Percentiles rank a stretch among this genome's conserved stretches.
Evolutionary conservation across 2,113 vertebrate genomes (phyloP).

Genomic region (Plecotus auritus): DNA sequence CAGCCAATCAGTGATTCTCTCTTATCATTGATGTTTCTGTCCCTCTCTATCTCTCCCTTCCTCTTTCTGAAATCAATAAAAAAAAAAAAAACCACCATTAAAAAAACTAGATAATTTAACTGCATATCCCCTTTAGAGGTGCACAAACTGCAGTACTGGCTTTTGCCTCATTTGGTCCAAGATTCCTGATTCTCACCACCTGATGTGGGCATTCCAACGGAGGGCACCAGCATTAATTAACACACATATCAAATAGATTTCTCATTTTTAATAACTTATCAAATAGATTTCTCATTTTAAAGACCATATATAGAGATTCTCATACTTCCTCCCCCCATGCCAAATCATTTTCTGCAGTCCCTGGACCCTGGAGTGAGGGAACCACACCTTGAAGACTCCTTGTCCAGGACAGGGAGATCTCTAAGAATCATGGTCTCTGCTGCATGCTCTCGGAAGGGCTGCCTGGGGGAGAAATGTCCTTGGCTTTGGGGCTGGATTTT

Average conservation of each 20-base stretch:
- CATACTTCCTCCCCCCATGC: rapidly evolving
- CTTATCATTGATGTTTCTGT: too few species aligned
- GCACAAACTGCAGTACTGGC: background rate
- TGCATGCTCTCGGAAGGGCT: background rate
- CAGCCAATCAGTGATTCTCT: too few species aligned
- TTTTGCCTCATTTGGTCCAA: background rate
- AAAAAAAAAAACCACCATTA: too few species aligned
- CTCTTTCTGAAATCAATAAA: too few species aligned
- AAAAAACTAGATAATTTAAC: background rate
- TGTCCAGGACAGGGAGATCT: background rate
- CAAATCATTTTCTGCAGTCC: background rate
- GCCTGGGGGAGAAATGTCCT: background rate
- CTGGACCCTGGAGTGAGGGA: background rate
- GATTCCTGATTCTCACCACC: background rate
- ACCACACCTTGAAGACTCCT: background rate
- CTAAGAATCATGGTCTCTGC: background rate
- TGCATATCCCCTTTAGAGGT: background rate
- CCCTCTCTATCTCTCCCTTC: too few species aligned
- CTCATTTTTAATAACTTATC: background rate
- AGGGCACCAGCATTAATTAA: background rate
- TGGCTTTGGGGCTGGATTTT: background rate
- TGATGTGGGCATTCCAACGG: background rate
- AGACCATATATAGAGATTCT: background rate
- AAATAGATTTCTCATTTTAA: background rate
- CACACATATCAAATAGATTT: background rate